phyloP scores from a whole-genome alignment of 2,888 invertebrate species.

The Nemurella pictetii region DNA sequence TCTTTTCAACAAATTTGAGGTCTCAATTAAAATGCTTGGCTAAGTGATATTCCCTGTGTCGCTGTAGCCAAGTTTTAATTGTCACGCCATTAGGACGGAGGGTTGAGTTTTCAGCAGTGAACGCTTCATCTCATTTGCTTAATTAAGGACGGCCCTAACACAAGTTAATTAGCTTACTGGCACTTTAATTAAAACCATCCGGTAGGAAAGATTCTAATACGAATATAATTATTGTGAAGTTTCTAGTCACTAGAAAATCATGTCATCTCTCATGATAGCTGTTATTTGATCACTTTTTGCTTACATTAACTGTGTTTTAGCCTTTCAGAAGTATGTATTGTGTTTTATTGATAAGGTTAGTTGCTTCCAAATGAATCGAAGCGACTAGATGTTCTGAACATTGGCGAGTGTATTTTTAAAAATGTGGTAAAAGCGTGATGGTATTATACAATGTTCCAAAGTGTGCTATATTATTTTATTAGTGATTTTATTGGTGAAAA shows the following conservation, averaged over 20 bases:
- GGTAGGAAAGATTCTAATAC: not conserved
- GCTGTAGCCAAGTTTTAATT: not conserved
- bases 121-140: not conserved
- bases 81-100: not conserved
- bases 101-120: not conserved
- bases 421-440: not conserved
- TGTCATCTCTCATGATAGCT: not conserved
- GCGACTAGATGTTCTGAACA: not conserved
- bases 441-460: not conserved
- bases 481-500: not conserved
- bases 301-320: not conserved
- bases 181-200: not conserved
- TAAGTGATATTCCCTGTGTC: conserved; percentile 8
- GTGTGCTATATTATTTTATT: conserved; percentile 8
- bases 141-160: not conserved
- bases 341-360: not conserved
- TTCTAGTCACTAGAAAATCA: not conserved
- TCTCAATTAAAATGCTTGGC: not conserved
- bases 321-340: not conserved
- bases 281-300: not conserved
- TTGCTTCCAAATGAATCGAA: not conserved
- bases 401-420: not conserved
- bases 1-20: not conserved
- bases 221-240: not conserved
- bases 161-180: not conserved